Evolutionary conservation across 2,113 vertebrate genomes (phyloP).

Genomic region (Ptilorrhoa leucosticta): DNA sequence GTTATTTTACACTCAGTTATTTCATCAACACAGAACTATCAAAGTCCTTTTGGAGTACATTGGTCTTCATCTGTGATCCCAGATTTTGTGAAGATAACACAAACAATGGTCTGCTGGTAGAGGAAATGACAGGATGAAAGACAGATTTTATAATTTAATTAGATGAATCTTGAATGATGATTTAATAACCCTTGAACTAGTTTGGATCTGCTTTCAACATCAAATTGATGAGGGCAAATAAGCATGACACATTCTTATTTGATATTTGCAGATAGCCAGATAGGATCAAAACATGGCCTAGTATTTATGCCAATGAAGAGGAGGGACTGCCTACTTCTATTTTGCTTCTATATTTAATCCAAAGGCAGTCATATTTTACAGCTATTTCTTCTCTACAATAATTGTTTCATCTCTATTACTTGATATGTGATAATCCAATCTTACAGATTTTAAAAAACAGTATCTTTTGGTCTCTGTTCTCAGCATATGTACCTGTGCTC

Average conservation of each 20-base stretch:
- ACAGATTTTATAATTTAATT: not conserved
- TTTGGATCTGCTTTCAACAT: not conserved
- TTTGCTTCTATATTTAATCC: not conserved
- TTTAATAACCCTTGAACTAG: not conserved
- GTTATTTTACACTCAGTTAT: not conserved
- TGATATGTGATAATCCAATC: not conserved
- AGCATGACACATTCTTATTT: not conserved
- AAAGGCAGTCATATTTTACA: not conserved
- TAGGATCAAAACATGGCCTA: not conserved
- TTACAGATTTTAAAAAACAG: not conserved
- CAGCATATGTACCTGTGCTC: accelerated
- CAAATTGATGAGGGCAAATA: not conserved
- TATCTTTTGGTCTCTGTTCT: not conserved
- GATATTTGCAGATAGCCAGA: not conserved
- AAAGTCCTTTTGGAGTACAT: not conserved
- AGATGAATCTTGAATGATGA: not conserved
- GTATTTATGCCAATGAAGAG: not conserved
- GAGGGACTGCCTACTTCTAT: not conserved
- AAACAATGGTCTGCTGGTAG: not conserved
- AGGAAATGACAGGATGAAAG: not conserved
- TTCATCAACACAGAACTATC: not conserved
- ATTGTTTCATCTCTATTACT: not conserved
- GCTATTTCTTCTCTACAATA: not conserved
- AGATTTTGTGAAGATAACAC: not conserved
- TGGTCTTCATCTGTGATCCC: not conserved